phyloP scores from a whole-genome alignment of 2,888 invertebrate species.

The Lapara coniferarum region DNA sequence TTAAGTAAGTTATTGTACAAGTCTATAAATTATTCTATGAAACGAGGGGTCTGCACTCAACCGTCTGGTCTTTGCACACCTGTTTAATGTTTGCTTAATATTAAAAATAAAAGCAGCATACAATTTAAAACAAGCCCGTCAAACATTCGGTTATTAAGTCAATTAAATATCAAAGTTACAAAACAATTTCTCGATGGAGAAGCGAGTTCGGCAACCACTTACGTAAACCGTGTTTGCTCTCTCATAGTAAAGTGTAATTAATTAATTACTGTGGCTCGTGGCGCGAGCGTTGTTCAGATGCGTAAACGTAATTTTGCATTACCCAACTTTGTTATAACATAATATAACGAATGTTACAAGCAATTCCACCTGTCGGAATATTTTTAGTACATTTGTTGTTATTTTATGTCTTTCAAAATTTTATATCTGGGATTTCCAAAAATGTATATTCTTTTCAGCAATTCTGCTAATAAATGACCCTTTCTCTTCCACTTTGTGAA shows the following conservation, averaged over 20 bases:
- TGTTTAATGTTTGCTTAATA: background rate
- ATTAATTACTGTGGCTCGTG: conserved; percentile 57
- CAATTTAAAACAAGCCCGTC: no score
- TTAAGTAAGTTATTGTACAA: no score
- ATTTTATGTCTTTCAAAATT: no score
- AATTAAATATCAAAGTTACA: no score
- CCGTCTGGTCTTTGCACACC: conserved; percentile 2
- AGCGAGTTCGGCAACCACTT: conserved; percentile 43
- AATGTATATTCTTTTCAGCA: no score
- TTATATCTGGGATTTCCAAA: no score
- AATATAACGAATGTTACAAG: conserved; percentile 27
- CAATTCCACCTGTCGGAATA: background rate
- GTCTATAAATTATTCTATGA: no score
- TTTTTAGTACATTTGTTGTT: background rate
- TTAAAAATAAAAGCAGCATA: no score
- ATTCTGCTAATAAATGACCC: no score
- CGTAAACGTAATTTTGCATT: conserved; percentile 29
- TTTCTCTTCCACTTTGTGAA: no score
- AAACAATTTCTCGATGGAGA: background rate
- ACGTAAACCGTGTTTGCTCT: conserved; percentile 50
- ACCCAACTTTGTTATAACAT: conserved; percentile 28
- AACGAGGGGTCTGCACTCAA: background rate
- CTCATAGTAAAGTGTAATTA: conserved; percentile 48
- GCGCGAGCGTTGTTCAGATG: conserved; percentile 40
- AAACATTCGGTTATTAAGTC: no score